A percentile compares a stretch with the other conserved stretches of the same genome.
These are phyloP conservation scores for Tetragonula clypearis DNA, from an alignment of 1,140 invertebrate species.

Conservation along the genomic window DNA sequence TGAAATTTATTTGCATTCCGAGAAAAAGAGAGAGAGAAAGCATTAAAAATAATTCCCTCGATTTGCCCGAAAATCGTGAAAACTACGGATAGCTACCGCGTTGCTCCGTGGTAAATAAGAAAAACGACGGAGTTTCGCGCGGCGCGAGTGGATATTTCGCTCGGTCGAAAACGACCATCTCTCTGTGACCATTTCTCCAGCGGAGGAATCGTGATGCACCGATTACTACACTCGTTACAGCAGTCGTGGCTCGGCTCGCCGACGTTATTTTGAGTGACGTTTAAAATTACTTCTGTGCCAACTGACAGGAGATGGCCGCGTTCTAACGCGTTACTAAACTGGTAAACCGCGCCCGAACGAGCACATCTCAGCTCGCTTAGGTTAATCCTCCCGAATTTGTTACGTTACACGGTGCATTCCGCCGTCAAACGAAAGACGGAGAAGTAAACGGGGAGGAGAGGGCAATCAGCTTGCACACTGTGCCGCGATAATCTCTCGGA, in stretches of 20 bases:
- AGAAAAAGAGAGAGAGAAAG: too few relatives aligned
- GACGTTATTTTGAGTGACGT: conserved; percentile 35
- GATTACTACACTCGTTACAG: conserved; percentile 27
- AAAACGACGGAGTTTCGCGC: neutral
- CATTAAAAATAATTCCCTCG: too few relatives aligned
- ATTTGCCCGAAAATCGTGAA: neutral
- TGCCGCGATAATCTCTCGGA: neutral
- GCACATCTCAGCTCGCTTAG: neutral
- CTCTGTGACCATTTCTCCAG: neutral
- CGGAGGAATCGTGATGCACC: conserved; percentile 31
- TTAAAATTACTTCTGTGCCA: conserved; percentile 37
- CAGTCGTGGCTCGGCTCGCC: neutral
- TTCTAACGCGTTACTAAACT: conserved; percentile 18
- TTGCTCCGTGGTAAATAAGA: neutral
- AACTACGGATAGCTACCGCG: neutral
- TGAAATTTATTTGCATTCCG: too few relatives aligned
- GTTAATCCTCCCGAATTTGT: conserved; percentile 8
- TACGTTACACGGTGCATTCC: neutral
- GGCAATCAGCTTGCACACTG: neutral
- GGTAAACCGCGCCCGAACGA: neutral
- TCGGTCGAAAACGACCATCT: neutral
- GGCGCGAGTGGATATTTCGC: neutral
- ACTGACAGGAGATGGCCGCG: conserved; percentile 2
- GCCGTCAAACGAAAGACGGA: neutral
- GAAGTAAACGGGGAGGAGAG: neutral